Conservation (phyloP, 64 coral and sea anemone genomes). For the Porites lutea region DNA sequence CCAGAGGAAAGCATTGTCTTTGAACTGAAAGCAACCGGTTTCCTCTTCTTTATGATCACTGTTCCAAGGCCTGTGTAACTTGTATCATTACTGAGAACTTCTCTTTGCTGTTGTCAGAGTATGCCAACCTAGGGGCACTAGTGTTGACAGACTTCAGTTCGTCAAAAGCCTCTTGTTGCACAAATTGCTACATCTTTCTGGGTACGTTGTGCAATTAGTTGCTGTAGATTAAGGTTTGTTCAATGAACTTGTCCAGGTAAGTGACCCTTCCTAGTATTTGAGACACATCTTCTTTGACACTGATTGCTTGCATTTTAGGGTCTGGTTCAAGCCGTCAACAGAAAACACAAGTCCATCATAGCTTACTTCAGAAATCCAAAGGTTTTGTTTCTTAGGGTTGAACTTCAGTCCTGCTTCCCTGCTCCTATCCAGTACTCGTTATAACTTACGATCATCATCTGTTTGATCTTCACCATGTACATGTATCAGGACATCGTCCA, state of each 20-base stretch:
- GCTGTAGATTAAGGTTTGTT: too few relatives aligned
- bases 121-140: too few relatives aligned
- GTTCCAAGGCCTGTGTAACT: too few relatives aligned
- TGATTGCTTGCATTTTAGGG: not conserved
- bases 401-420: conserved; percentile 5
- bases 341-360: not conserved
- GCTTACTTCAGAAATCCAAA: conserved; percentile 14
- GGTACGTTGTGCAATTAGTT: too few relatives aligned
- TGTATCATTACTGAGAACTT: too few relatives aligned
- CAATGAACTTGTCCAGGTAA: too few relatives aligned
- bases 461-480: not conserved
- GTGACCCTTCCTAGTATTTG: not conserved
- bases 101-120: too few relatives aligned
- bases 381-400: conserved; percentile 32
- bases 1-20: not conserved
- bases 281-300: conserved; percentile 7
- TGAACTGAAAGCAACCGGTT: too few relatives aligned
- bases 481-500: conserved; percentile 35
- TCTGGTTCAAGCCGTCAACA: conserved; percentile 39
- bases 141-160: too few relatives aligned
- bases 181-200: too few relatives aligned
- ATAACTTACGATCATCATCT: not conserved
- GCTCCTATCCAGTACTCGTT: not conserved
- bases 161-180: too few relatives aligned
- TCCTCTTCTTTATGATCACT: too few relatives aligned